phyloP scores from a whole-genome alignment of 2,113 vertebrate genomes.

The Barbus barbus region DNA sequence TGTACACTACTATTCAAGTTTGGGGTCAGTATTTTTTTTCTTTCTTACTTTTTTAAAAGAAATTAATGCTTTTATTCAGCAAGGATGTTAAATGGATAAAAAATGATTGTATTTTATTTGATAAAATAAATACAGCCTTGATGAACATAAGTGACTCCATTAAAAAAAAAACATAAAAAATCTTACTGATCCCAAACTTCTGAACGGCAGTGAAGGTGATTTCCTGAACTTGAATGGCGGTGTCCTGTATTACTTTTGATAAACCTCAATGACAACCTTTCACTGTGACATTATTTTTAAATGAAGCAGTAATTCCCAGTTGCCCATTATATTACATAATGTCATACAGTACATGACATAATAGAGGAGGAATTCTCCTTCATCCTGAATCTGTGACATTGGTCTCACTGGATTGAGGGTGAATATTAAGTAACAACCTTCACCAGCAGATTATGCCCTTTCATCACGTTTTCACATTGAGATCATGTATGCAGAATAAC shows the following conservation, averaged over 20 bases:
- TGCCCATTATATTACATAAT: neutral
- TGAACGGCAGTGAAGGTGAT: no score
- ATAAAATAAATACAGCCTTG: no score
- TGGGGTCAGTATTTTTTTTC: no score
- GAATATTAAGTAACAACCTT: neutral
- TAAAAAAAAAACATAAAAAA: no score
- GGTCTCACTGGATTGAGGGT: neutral
- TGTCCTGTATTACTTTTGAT: neutral
- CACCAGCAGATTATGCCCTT: neutral
- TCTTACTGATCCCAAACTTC: no score
- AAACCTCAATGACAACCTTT: neutral
- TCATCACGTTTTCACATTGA: neutral
- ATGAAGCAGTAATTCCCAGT: neutral
- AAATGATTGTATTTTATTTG: no score
- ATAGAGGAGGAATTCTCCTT: constrained; percentile 15
- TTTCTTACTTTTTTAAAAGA: no score
- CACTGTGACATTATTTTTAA: neutral
- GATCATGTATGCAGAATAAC: neutral
- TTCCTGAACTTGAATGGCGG: neutral
- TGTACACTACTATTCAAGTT: no score
- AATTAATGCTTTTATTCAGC: no score
- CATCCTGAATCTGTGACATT: constrained; percentile 14
- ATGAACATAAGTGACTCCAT: no score
- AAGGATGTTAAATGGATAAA: no score
- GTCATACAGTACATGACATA: neutral